These are phyloP conservation scores for Noturus placidus DNA, from an alignment of 2,113 vertebrate species.

Conservation along the genomic window DNA sequence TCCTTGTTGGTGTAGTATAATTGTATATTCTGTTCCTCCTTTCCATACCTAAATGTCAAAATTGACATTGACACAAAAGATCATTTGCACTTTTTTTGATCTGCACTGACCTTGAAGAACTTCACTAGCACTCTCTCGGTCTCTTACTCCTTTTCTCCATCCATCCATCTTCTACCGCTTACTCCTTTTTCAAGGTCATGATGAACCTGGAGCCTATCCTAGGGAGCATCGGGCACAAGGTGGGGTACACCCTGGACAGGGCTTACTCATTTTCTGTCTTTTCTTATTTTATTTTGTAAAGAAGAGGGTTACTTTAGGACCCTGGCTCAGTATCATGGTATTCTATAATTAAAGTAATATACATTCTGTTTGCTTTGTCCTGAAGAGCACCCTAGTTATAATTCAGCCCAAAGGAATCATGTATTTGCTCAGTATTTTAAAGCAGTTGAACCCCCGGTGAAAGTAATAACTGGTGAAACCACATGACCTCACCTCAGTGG, in stretches of 20 bases:
- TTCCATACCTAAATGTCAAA: slow-evolving; percentile 46
- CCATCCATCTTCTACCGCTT: no score
- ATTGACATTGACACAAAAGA: slow-evolving; percentile 40
- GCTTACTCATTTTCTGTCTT: neutral
- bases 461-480: slow-evolving; percentile 74
- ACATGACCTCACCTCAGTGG: slow-evolving; percentile 60
- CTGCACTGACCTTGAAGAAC: slow-evolving; percentile 45
- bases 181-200: no score
- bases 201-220: no score
- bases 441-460: slow-evolving; percentile 65
- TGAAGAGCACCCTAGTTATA: slow-evolving; percentile 54
- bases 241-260: no score
- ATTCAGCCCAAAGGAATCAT: slow-evolving; percentile 57
- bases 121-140: neutral
- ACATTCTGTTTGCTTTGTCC: slow-evolving; percentile 65
- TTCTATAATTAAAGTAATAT: slow-evolving; percentile 59
- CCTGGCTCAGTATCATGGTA: slow-evolving; percentile 33
- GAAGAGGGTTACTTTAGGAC: slow-evolving; percentile 30
- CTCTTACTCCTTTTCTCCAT: neutral
- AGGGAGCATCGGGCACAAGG: no score
- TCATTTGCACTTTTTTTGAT: slow-evolving; percentile 52
- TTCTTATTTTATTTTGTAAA: slow-evolving; percentile 3
- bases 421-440: slow-evolving; percentile 68
- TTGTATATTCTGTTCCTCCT: slow-evolving; percentile 49
- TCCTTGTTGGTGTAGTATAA: slow-evolving; percentile 4